Conservation (phyloP, 2,113 vertebrate genomes). For the Grallaria varia region DNA sequence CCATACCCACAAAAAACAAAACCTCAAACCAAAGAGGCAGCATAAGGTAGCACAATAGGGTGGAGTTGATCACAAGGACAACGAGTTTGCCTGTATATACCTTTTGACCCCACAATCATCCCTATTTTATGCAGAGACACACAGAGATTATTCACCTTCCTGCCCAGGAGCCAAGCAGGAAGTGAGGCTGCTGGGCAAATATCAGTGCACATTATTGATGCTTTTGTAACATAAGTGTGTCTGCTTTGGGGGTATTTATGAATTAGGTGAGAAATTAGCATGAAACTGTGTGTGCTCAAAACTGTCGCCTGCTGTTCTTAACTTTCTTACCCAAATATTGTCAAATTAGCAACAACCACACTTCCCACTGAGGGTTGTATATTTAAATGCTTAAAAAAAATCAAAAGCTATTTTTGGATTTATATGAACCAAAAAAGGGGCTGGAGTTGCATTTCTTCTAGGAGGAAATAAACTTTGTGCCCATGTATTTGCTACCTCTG, state of each 20-base stretch:
- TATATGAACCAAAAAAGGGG: neutral
- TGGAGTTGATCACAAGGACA: constrained; percentile 15
- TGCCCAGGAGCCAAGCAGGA: constrained; percentile 10
- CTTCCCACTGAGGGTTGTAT: neutral
- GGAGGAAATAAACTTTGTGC: neutral
- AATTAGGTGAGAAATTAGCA: constrained; percentile 35
- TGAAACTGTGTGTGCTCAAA: neutral
- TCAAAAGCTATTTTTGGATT: constrained; percentile 40
- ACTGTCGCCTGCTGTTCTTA: neutral
- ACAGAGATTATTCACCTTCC: constrained; percentile 33
- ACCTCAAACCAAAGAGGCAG: neutral
- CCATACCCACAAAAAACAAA: constrained; percentile 4
- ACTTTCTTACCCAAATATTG: constrained; percentile 46
- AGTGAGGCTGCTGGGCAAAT: neutral
- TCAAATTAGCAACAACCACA: constrained; percentile 60
- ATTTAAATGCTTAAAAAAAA: constrained; percentile 47
- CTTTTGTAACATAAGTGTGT: constrained; percentile 2
- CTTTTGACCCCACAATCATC: constrained; percentile 10
- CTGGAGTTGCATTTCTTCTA: neutral
- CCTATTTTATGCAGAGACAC: constrained; percentile 5
- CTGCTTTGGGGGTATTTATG: constrained; percentile 26
- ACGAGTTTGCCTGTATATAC: neutral
- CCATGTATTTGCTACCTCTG: neutral
- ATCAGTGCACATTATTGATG: neutral
- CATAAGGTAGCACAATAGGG: neutral